Evolutionary conservation across 2,888 invertebrate species (phyloP).

Genomic region (Euclidia mi): DNA sequence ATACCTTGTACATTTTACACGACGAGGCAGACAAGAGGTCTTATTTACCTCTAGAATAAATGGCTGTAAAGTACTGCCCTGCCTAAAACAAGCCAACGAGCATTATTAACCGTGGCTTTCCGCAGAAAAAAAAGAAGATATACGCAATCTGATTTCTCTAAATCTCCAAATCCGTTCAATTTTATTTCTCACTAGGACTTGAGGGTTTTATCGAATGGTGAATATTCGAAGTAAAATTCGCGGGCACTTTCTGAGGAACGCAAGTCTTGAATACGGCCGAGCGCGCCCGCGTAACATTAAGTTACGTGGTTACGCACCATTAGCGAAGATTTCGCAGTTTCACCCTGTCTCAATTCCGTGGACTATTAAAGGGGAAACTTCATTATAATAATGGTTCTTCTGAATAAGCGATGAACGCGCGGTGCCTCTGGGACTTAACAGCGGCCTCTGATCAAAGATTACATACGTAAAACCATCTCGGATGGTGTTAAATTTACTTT

Average conservation of each 20-base stretch:
- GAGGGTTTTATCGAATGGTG: slow-evolving; percentile 46
- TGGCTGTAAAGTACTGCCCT: slow-evolving; percentile 55
- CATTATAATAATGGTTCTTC: slow-evolving; percentile 81
- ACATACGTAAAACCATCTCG: slow-evolving; percentile 62
- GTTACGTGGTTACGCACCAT: slow-evolving; percentile 80
- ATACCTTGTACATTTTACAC: slow-evolving; percentile 34
- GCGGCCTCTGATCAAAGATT: slow-evolving; percentile 73
- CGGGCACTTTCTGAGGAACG: slow-evolving; percentile 54
- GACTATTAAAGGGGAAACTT: slow-evolving; percentile 82
- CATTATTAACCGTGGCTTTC: slow-evolving; percentile 47
- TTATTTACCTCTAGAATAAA: slow-evolving; percentile 59
- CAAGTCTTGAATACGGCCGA: slow-evolving; percentile 54
- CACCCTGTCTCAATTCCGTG: slow-evolving; percentile 78
- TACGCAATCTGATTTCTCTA: slow-evolving; percentile 45
- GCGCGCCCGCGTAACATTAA: slow-evolving; percentile 66
- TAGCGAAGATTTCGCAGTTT: slow-evolving; percentile 80
- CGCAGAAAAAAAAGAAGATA: slow-evolving; percentile 43
- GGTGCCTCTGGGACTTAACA: slow-evolving; percentile 66
- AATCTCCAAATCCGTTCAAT: slow-evolving; percentile 55
- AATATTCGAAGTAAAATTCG: slow-evolving; percentile 49
- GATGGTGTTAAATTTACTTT: slow-evolving; percentile 73
- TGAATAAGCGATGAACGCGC: slow-evolving; percentile 74
- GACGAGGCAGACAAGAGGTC: slow-evolving; percentile 38
- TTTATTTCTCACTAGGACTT: slow-evolving; percentile 55
- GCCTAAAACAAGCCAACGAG: slow-evolving; percentile 52